Percentiles rank a stretch among this genome's conserved stretches.
phyloP scores from a whole-genome alignment of 2,888 invertebrate genomes.

The Idaea dimidiata region DNA sequence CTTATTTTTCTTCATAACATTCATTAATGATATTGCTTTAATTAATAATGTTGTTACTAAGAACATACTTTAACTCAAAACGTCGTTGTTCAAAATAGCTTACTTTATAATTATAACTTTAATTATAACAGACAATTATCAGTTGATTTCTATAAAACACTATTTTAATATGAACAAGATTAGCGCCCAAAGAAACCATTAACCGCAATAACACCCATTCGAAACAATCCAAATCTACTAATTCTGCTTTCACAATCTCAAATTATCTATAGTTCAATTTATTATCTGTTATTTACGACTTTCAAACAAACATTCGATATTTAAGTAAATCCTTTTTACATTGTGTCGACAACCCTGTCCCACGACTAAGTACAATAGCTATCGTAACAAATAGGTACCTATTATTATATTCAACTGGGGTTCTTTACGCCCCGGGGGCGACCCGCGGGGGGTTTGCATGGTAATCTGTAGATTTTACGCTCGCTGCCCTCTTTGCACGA shows the following conservation, averaged over 20 bases:
- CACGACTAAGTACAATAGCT: conserved; percentile 63
- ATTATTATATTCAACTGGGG: conserved; percentile 59
- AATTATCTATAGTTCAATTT: conserved; percentile 6
- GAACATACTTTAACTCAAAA: too few relatives aligned
- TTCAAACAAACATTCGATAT: conserved; percentile 24
- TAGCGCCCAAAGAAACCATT: too few relatives aligned
- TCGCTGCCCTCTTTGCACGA: conserved; percentile 59
- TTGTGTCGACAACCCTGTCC: conserved; percentile 64
- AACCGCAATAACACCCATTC: neutral
- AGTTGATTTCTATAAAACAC: too few relatives aligned
- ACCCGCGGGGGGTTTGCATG: conserved; percentile 56
- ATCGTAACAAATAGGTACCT: conserved; percentile 72
- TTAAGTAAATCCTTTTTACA: conserved; percentile 32
- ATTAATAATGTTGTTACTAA: too few relatives aligned
- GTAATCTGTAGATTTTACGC: conserved; percentile 81
- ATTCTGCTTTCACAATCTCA: conserved; percentile 18
- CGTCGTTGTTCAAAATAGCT: too few relatives aligned
- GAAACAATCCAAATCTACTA: conserved; percentile 19
- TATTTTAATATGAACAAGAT: too few relatives aligned
- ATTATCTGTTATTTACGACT: conserved; percentile 24
- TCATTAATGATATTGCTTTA: too few relatives aligned
- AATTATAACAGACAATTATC: too few relatives aligned
- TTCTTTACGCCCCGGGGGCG: conserved; percentile 50
- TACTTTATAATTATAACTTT: too few relatives aligned
- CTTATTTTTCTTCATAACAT: too few relatives aligned